Evolutionary conservation across 2,113 vertebrate species (phyloP), one percentile per base, ranked within the genome.

Genomic region (Asarcornis scutulata): DNA sequence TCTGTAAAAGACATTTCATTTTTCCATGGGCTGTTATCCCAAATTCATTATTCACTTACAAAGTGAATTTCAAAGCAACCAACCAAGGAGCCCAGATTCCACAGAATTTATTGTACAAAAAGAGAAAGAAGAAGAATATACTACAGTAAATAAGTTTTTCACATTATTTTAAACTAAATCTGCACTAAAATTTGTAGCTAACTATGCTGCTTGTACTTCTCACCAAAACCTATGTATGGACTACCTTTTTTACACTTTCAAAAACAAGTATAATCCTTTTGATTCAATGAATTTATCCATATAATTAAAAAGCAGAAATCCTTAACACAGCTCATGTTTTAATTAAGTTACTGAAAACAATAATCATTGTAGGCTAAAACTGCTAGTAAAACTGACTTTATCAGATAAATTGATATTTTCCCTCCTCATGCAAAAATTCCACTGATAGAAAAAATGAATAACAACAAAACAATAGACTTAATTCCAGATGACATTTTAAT

Each of bases 401-500:
- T 94, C 83, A 96, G 63, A 78, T 86, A 94, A 97, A 95, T 83
- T 80, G 44, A 80, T 64, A 92, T 17, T 55, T 7, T 4, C 27
- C 44, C 32, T 91, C 73, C n/a, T 92, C 73, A 60, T 96, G 77
- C 86, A 88, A 96, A 42, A 77, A 93, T 95, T 85, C 92, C 21
- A 25, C 80, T 95, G 81, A 96, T 86, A 91, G 81, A 96, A 85
- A 89, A 93, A 95, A 74, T 52, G 11, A 89, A 71, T 80, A 94
- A 96, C 95, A 97, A 96, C 50, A 83, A 93, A 93, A 97, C 84
- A 69, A 95, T 95, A 83, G 46, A 86, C 64, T 96, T 92, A 83
- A 97, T 96, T 96, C 86, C 59, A 69, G 91, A 86, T 95, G 96
- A 94, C 86, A 96, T 92, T 96, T 92, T 93, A 95, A 86, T 97